Evolutionary conservation across 2,797 vertebrate genomes (phyloP).

Genomic region (Hapalemur alaotrensis): DNA sequence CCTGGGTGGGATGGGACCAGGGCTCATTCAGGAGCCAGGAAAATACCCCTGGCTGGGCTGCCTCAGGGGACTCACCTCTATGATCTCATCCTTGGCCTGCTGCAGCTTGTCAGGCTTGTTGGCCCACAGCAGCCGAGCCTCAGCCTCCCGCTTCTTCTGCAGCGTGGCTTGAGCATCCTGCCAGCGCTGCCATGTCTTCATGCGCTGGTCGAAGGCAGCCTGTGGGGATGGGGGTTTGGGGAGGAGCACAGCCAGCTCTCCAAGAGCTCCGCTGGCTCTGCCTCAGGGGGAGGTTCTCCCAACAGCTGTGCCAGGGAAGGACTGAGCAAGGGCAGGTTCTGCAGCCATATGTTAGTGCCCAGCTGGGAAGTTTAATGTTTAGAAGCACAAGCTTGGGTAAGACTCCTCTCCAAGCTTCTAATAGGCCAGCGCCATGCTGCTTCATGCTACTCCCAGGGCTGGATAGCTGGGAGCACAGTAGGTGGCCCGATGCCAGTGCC

Average conservation of each 20-base stretch:
- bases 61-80: slow-evolving; percentile 86
- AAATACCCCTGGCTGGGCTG: neutral
- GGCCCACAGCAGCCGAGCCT: slow-evolving; percentile 97
- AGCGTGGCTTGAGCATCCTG: slow-evolving; percentile 94
- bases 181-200: slow-evolving; percentile 98
- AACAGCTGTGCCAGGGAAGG: neutral
- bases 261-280: neutral
- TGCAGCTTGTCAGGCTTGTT: slow-evolving; percentile 99
- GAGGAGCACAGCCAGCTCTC: neutral
- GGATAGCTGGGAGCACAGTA: neutral
- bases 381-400: slow-evolving; percentile 54
- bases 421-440: neutral
- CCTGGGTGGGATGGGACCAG: neutral
- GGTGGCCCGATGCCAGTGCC: neutral
- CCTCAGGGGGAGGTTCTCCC: neutral
- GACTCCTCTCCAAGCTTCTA: slow-evolving; percentile 6
- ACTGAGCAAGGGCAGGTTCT: neutral
- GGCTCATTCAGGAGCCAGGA: neutral
- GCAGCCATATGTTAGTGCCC: slow-evolving; percentile 35
- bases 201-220: slow-evolving; percentile 97
- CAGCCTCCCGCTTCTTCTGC: slow-evolving; percentile 96
- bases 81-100: slow-evolving; percentile 97
- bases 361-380: neutral
- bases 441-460: slow-evolving; percentile 6
- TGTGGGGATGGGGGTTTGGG: slow-evolving; percentile 72